These are phyloP conservation scores for Cololabis saira DNA, from an alignment of 2,113 vertebrate genomes.

Conservation along the genomic window DNA sequence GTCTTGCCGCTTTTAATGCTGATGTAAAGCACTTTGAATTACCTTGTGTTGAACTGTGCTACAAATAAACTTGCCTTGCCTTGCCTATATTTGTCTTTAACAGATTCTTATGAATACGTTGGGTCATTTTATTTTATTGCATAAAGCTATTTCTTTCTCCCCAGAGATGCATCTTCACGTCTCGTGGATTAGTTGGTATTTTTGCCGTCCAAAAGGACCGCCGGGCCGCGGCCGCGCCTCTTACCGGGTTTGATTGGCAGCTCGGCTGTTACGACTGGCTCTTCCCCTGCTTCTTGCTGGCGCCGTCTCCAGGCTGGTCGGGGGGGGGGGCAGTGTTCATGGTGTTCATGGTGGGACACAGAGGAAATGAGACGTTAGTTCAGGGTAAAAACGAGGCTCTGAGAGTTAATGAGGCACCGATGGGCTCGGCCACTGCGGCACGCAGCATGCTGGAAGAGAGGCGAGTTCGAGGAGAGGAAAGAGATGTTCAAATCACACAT, in stretches of 20 bases:
- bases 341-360: neutral
- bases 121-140: no score
- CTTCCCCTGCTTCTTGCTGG: slow-evolving; percentile 87
- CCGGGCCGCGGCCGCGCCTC: neutral
- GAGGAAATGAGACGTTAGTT: slow-evolving; percentile 16
- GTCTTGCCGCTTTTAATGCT: no score
- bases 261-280: slow-evolving; percentile 86
- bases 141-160: no score
- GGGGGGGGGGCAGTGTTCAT: neutral
- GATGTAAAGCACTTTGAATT: no score
- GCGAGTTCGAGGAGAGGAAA: slow-evolving; percentile 9
- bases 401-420: slow-evolving; percentile 8
- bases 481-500: slow-evolving; percentile 3
- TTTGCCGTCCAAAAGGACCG: no score
- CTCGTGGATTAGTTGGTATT: no score
- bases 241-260: slow-evolving; percentile 60
- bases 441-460: slow-evolving; percentile 46
- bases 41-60: no score
- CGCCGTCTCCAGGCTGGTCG: slow-evolving; percentile 83
- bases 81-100: no score
- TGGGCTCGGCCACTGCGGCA: slow-evolving; percentile 8
- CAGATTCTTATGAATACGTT: no score
- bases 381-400: neutral
- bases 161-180: no score
- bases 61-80: no score